Base-by-base conservation (phyloP, 2,797 vertebrate genomes). In the Hydrolagus colliei region DNA sequence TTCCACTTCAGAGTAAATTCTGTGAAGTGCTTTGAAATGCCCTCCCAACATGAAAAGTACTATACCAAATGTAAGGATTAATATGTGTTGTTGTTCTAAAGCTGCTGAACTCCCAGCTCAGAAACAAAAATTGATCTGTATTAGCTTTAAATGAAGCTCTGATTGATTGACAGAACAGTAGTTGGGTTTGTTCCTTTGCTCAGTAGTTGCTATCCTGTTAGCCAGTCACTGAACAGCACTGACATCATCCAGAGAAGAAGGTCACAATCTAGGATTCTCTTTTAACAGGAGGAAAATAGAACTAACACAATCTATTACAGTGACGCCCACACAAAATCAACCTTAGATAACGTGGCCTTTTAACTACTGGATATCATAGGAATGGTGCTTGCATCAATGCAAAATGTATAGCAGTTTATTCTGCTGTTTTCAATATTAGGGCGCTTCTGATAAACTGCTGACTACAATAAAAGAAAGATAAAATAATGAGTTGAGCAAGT, bases 191-290 rank as follows among this genome's bases (percentile, higher is more conserved):
- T 52, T 3, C 41, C 41, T 52, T 6, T 52, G 41, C 41, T 3
- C 41, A 3, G 2, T 52, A 77, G 18, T 18, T 20, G 9, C 52
- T n/a, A 59, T 77, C 75, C 75, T 59, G 18, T 52, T 76, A 18
- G 18, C 75, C 52, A 77, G 10, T 77, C 61, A 11, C 75, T 77
- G 75, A 77, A 52, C 52, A 77, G 75, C 20, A 77, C n/a, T 77
- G 20, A 77, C 41, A 75, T 18, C 18, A 35, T 59, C 74, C 1
- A 20, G 52, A 20, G 75, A 77, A 77, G 75, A 77, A 77, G 8
- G 9, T 59, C 41, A 61, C 18, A 76, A 2, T 9, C 20, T 20
- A 61, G 75, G n/a, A 20, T 74, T 77, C 75, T 10, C 18, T 61
- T 77, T 20, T n/a, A 59, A 76, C 2, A 59, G 59, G 74, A 9